phyloP scores from a whole-genome alignment of 2,888 invertebrate genomes.

The Norana najaformis region DNA sequence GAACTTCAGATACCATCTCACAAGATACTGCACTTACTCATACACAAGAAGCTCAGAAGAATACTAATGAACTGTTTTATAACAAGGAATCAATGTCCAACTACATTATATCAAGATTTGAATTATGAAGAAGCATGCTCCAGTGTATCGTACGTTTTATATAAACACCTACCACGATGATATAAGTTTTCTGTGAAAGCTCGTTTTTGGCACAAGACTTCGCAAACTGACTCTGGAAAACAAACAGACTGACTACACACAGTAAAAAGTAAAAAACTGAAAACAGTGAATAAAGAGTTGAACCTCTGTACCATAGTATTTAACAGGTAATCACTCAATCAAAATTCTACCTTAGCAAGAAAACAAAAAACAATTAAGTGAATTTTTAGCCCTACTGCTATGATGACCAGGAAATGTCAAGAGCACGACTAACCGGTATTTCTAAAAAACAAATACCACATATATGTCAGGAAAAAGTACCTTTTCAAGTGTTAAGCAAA shows the following conservation, averaged over 20 bases:
- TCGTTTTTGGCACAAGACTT: constrained; percentile 14
- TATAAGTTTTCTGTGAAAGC: constrained; percentile 18
- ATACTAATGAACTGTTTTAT: no score
- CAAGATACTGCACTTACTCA: background rate
- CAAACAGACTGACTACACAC: background rate
- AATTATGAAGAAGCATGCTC: background rate
- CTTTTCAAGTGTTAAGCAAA: background rate
- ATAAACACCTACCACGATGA: constrained; percentile 1
- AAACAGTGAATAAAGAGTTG: background rate
- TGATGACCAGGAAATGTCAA: background rate
- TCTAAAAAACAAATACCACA: background rate
- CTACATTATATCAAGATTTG: background rate
- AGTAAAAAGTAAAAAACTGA: background rate
- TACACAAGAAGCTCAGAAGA: no score
- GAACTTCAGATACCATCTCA: background rate
- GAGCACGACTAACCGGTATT: background rate
- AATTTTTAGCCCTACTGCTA: background rate
- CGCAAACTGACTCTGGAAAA: constrained; percentile 8
- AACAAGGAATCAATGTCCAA: no score
- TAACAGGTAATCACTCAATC: background rate
- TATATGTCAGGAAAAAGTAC: background rate
- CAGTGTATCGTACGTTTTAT: background rate
- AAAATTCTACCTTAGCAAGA: background rate
- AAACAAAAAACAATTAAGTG: background rate
- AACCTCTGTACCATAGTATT: background rate